These are phyloP conservation scores for Scaptomyza polygonia DNA, from an alignment of 2,888 invertebrate genomes.

Conservation along the genomic window DNA sequence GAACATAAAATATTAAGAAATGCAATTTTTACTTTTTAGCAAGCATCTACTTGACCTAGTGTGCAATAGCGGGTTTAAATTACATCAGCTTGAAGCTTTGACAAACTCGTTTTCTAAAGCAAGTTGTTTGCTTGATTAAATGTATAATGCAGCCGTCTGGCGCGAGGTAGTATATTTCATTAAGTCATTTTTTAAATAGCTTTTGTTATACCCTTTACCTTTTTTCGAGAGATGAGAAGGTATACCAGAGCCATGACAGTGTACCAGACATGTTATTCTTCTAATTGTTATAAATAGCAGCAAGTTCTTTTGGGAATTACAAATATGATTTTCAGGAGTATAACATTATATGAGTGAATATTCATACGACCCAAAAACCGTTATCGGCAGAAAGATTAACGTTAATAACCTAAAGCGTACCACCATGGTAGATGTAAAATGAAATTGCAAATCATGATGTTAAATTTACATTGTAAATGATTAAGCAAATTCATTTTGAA, in stretches of 20 bases:
- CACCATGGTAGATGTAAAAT: too few species aligned
- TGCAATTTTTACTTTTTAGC: conserved; percentile 11
- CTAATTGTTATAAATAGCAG: too few species aligned
- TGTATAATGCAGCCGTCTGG: conserved; percentile 25
- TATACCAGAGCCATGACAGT: neutral
- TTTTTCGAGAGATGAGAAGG: neutral
- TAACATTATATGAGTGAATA: neutral
- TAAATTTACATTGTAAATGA: too few species aligned
- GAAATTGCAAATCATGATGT: neutral
- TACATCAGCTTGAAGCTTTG: conserved; percentile 62
- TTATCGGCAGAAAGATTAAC: too few species aligned
- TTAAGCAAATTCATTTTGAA: neutral
- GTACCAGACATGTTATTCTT: too few species aligned
- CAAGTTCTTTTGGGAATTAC: too few species aligned
- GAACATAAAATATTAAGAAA: conserved; percentile 21
- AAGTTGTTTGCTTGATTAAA: conserved; percentile 23
- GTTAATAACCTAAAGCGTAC: too few species aligned
- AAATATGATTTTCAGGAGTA: too few species aligned
- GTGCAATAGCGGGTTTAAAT: conserved; percentile 60
- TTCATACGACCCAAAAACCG: neutral
- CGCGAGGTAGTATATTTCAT: conserved; percentile 9
- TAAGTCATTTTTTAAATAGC: conserved; percentile 1
- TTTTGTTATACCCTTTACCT: conserved; percentile 4
- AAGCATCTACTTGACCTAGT: conserved; percentile 68
- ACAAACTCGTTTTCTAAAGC: conserved; percentile 56